These are phyloP conservation scores for Catharus bicknelli DNA, from an alignment of 2,113 vertebrate genomes.

Conservation along the genomic window DNA sequence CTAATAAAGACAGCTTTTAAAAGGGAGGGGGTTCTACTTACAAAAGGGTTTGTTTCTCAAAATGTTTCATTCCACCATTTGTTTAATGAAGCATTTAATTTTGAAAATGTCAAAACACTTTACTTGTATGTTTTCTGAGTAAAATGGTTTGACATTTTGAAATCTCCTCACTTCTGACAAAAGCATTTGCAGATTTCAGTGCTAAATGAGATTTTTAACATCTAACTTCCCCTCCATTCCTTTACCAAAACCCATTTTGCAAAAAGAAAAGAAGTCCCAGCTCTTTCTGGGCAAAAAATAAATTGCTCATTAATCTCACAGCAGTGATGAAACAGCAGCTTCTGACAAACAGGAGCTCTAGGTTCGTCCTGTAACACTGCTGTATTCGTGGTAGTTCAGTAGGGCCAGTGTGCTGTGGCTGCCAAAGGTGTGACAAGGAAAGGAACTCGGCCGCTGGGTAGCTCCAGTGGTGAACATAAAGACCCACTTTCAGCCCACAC, in stretches of 20 bases:
- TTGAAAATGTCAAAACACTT: slow-evolving; percentile 33
- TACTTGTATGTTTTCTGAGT: background rate
- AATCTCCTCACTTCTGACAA: background rate
- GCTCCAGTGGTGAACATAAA: background rate
- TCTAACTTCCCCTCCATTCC: background rate
- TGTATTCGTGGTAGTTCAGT: background rate
- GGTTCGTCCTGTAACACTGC: background rate
- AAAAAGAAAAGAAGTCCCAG: background rate
- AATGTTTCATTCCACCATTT: background rate
- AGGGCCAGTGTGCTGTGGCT: fast-evolving
- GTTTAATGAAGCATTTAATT: background rate
- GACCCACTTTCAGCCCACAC: background rate
- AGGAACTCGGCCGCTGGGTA: background rate
- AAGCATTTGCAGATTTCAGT: background rate
- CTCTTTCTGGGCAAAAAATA: background rate
- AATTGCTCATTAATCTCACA: background rate
- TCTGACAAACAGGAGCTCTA: background rate
- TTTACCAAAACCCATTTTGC: background rate
- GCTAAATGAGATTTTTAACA: background rate
- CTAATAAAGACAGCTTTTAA: background rate
- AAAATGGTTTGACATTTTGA: slow-evolving; percentile 11
- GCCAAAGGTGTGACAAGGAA: background rate
- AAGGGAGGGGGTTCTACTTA: background rate
- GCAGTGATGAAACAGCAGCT: background rate
- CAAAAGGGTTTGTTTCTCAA: background rate